Evolutionary conservation across 2,888 invertebrate genomes (phyloP), one percentile per base, ranked within the genome.

Genomic region (Pseudanteris insignis): DNA sequence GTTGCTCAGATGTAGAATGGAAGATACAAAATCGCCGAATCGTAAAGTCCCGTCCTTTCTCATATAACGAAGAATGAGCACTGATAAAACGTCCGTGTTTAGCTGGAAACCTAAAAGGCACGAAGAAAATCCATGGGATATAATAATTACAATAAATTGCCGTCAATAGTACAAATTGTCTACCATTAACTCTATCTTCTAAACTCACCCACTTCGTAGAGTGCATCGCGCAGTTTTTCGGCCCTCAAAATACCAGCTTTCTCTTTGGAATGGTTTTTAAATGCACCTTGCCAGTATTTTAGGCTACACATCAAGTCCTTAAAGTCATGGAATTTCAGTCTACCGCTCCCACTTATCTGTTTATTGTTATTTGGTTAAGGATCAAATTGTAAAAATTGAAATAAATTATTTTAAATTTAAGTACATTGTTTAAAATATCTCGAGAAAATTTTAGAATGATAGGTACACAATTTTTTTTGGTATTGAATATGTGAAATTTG

Each of bases 301-400:
- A 95, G 81, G 72, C 93, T 94, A 71, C 91, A 92, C 88, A 95
- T 92, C 63, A 95, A 84, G 73, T 94, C 93, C 77, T 92, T 94
- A 79, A 94, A 95, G 74, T 94, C 92, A 43, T 85, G 84, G 68
- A 94, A 89, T 61, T 89, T 90, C 41, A 95, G 85, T 58, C 94
- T 85, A 0, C 94, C 94, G 18, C 86, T 88, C 46, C 90, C 89
- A 33, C 88, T 86, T 73, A 86, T 89, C 91, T 89, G 74, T 67
- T 64, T 44, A 18, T 18, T 3, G 18, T 6, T 4, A 18, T 34
- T 34, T 34, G 9, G 12, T 9, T 34, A 28, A 41, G 33, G 15
- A 33, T 33, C 1, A n/a, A n/a, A n/a, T n/a, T n/a, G n/a, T n/a
- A n/a, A n/a, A n/a, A n/a, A n/a, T n/a, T n/a, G n/a, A n/a, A n/a